Evolutionary conservation across 2,888 invertebrate genomes (phyloP), one percentile per base, ranked within the genome.

Genomic region (Temnothorax ravouxi): DNA sequence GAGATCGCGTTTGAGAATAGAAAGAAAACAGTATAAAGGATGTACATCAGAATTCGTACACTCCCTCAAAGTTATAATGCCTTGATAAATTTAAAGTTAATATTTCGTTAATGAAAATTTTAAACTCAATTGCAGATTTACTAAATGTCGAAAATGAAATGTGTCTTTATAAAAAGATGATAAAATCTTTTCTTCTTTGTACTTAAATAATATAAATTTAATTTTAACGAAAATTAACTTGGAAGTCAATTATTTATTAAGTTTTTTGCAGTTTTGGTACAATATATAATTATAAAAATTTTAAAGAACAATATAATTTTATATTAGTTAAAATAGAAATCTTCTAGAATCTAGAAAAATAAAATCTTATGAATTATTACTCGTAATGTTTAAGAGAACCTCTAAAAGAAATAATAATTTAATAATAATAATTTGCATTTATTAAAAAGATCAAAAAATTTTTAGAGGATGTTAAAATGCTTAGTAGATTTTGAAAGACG

Each of bases 1-100:
- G 76, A 25, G 34, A 62, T 62, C 21, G 64, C 34, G 52, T 52
- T 64, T 64, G 66, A 64, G 25, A 76, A 76, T n/a, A 41, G 52
- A 76, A 66, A 41, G 41, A 64, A 76, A 76, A 41, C 52, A 66
- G 9, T 64, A 52, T 64, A 52, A 52, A 52, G 25, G 25, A 64
- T 29, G 52, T 44, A 47, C 13, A 52, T 66, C 52, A 52, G 41
- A 76, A 76, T 52, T 44, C 25, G 72, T 44, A 41, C 44, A 56
- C 50, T 75, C 62, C 11, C n/a, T 47, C 29, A 21, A 21, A 61
- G 38, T 47, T 75, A 47, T 47, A 75, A 47, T 76, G 15, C 1
- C 50, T 62, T 18, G 21, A 47, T 47, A 41, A 61, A 47, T 15
- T 75, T 44, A 3, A 13, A 62, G 29, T 76, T 62, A 15, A 56